phyloP scores from a whole-genome alignment of 2,113 vertebrate genomes.

The Apteryx owenii region DNA sequence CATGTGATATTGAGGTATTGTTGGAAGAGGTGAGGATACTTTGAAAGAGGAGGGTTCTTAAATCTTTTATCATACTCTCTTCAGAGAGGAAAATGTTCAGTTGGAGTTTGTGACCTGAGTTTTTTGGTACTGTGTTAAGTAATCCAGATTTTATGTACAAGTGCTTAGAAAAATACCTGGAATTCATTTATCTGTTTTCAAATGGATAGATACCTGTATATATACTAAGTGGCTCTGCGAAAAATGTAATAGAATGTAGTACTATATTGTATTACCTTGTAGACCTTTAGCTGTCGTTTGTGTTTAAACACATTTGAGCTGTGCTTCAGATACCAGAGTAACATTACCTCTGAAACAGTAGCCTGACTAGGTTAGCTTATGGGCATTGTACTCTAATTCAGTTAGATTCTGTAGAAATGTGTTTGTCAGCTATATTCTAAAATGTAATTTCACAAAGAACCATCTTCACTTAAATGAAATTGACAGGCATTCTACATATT shows the following conservation, averaged over 20 bases:
- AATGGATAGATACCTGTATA: background rate
- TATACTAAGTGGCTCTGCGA: background rate
- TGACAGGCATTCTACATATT: background rate
- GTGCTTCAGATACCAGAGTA: background rate
- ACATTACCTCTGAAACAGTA: background rate
- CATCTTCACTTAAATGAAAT: background rate
- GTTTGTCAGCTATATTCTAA: background rate
- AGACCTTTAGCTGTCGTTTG: background rate
- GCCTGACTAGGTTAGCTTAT: background rate
- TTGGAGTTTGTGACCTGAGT: background rate
- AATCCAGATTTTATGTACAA: background rate
- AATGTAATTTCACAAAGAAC: background rate
- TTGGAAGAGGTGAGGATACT: background rate
- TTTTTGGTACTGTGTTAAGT: background rate
- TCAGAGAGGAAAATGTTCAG: background rate
- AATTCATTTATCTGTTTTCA: background rate
- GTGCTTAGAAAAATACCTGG: background rate
- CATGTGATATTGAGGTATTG: background rate
- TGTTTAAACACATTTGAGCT: background rate
- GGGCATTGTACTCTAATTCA: background rate
- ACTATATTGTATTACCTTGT: background rate
- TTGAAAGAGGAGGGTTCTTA: background rate
- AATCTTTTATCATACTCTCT: background rate
- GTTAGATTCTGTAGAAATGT: background rate
- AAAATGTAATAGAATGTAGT: background rate